Evolutionary conservation across 2,113 vertebrate species (phyloP).

Genomic region (Albula glossodonta): DNA sequence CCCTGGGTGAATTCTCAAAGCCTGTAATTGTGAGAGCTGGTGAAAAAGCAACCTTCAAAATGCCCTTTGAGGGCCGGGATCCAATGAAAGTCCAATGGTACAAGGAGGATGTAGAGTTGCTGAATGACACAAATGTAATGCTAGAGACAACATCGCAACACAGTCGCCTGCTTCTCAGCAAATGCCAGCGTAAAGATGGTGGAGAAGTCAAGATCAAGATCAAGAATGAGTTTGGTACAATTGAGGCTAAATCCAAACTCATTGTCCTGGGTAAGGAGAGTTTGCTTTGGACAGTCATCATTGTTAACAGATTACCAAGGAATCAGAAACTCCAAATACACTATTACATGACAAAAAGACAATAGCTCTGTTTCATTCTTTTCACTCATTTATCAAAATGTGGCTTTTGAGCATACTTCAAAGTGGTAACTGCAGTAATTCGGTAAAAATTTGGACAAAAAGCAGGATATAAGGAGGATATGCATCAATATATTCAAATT

Average conservation of each 20-base stretch:
- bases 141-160: constrained; percentile 70
- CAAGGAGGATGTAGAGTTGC: constrained; percentile 71
- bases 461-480: too few species aligned
- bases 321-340: neutral
- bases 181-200: constrained; percentile 69
- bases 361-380: too few species aligned
- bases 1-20: constrained; percentile 71
- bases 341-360: too few species aligned
- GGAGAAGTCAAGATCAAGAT: constrained; percentile 80
- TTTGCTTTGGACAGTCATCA: constrained; percentile 31
- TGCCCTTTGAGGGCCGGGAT: constrained; percentile 72
- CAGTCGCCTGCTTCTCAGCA: constrained; percentile 74
- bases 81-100: constrained; percentile 74
- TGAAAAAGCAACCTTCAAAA: constrained; percentile 71
- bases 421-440: too few species aligned
- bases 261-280: constrained; percentile 74
- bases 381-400: too few species aligned
- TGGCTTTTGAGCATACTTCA: too few species aligned
- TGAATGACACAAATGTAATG: constrained; percentile 62
- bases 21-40: constrained; percentile 77
- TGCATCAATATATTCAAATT: too few species aligned
- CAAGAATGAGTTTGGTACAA: constrained; percentile 79
- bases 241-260: constrained; percentile 71
- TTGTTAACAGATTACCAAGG: neutral
- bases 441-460: too few species aligned